Evolutionary conservation across 2,113 vertebrate genomes (phyloP).

Genomic region (Tinamus guttatus): DNA sequence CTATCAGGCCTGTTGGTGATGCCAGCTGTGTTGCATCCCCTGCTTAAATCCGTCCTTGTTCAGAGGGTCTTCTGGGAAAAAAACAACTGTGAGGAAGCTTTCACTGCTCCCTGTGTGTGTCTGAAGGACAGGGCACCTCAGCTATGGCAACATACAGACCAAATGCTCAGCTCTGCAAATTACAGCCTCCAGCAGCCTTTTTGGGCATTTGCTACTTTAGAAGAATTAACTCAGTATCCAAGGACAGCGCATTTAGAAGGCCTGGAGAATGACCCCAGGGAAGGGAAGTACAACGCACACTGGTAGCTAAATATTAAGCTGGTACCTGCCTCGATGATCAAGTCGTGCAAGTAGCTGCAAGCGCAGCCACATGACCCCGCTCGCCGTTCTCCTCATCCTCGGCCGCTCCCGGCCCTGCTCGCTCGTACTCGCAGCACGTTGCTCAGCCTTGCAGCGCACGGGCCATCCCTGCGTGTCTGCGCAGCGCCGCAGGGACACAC

Average conservation of each 20-base stretch:
- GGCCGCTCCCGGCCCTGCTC: not conserved
- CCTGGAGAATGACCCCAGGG: not conserved
- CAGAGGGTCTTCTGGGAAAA: not conserved
- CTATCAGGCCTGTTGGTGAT: not conserved
- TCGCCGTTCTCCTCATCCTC: not conserved
- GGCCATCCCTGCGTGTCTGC: not conserved
- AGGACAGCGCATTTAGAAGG: not conserved
- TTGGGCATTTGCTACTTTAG: not conserved
- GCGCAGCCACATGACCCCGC: accelerated
- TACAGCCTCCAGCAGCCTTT: not conserved
- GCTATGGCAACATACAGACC: not conserved
- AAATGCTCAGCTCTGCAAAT: not conserved
- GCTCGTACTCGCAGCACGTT: not conserved
- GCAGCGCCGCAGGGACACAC: not conserved
- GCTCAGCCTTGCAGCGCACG: not conserved
- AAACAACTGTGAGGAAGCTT: not conserved
- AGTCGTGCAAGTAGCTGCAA: not conserved
- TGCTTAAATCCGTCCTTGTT: not conserved
- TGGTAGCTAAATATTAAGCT: conserved; percentile 8
- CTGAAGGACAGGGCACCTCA: not conserved
- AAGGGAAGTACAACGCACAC: accelerated
- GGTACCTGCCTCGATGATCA: not conserved
- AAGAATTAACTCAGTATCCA: not conserved
- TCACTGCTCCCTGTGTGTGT: not conserved
- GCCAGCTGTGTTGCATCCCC: not conserved